Conservation (phyloP, 2,888 invertebrate species). For the Sabatieria punctata region DNA sequence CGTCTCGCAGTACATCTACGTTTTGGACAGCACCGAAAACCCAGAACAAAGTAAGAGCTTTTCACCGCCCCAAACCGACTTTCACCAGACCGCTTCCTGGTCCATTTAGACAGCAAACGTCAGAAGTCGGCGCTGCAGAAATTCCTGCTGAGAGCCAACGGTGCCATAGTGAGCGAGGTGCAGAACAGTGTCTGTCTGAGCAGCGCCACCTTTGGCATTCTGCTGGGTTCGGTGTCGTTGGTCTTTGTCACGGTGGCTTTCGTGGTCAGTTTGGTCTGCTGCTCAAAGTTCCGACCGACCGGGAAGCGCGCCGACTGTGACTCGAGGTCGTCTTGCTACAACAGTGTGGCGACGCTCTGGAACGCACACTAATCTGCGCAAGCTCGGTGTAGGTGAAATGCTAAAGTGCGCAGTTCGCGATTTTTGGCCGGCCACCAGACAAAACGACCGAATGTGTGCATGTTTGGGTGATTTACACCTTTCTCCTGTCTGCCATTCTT, state of each 20-base stretch:
- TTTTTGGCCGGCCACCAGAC: no score
- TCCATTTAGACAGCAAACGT: no score
- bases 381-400: no score
- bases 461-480: no score
- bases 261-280: neutral
- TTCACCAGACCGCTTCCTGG: no score
- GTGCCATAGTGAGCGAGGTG: neutral
- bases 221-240: neutral
- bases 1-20: conserved; percentile 26
- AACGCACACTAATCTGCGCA: no score
- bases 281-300: neutral
- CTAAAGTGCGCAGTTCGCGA: no score
- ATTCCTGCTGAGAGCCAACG: neutral
- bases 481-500: no score
- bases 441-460: no score
- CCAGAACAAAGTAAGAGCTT: conserved; percentile 1
- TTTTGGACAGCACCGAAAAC: conserved; percentile 20
- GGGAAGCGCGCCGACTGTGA: neutral
- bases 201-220: neutral
- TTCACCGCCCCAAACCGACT: no score
- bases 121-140: neutral
- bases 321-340: neutral
- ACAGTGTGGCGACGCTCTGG: neutral
- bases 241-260: neutral
- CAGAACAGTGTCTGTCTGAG: neutral